phyloP scores from a whole-genome alignment of 2,797 vertebrate genomes.

The Poecile montanus region DNA sequence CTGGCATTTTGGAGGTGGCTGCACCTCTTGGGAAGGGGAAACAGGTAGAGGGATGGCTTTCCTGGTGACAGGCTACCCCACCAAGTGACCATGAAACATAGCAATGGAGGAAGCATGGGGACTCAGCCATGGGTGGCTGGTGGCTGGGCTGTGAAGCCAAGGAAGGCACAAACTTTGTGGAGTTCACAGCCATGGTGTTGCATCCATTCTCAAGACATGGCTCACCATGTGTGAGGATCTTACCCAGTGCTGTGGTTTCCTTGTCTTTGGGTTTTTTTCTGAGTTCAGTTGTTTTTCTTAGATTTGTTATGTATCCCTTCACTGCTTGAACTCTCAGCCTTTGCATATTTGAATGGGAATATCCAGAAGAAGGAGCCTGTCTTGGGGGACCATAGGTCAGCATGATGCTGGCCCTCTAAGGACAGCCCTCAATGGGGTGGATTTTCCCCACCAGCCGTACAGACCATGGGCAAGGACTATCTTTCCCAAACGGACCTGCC shows the following conservation, averaged over 20 bases:
- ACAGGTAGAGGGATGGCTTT: neutral
- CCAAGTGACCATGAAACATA: accelerated
- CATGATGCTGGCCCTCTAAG: neutral
- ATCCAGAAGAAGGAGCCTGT: neutral
- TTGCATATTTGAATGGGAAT: neutral
- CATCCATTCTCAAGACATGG: accelerated
- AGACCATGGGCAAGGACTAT: neutral
- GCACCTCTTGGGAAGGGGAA: neutral
- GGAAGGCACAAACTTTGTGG: neutral
- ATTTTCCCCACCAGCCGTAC: neutral
- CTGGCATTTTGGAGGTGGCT: neutral
- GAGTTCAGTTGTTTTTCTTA: neutral
- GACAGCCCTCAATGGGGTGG: neutral
- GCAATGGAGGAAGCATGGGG: neutral
- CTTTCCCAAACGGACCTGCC: neutral
- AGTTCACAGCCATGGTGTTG: neutral
- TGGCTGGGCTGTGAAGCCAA: neutral
- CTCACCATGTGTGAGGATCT: neutral
- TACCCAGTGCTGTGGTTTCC: neutral
- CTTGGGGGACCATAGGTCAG: neutral
- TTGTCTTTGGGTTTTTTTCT: neutral
- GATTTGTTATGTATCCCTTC: neutral
- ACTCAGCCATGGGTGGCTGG: neutral
- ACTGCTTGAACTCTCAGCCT: neutral
- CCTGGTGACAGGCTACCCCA: neutral